Percentiles rank a stretch among this genome's conserved stretches.
These are phyloP conservation scores for Drosophila chauvacae DNA, from an alignment of 1,140 invertebrate genomes.

Conservation along the genomic window DNA sequence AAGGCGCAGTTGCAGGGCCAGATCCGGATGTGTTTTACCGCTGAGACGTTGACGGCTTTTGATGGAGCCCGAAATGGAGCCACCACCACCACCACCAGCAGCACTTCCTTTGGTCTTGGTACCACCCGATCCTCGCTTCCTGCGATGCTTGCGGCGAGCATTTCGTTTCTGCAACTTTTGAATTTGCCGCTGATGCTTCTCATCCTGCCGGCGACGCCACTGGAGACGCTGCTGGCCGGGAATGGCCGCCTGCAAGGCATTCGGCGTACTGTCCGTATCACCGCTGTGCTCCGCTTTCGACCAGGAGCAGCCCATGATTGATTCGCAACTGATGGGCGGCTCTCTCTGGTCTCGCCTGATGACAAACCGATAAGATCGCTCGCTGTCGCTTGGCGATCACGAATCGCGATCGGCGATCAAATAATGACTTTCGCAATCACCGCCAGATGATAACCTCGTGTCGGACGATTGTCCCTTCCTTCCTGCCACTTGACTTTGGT, in stretches of 20 bases:
- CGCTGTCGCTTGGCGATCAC: not conserved
- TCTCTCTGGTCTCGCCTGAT: not conserved
- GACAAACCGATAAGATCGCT: conserved; percentile 2
- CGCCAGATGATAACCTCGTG: conserved; percentile 7
- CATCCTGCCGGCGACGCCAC: conserved; percentile 45
- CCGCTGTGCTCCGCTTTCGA: conserved; percentile 49
- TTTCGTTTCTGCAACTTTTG: conserved; percentile 68
- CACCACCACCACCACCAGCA: not conserved
- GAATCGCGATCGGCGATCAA: conserved; percentile 16
- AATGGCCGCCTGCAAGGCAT: conserved; percentile 62
- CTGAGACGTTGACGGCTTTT: not conserved
- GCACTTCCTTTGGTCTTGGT: not conserved
- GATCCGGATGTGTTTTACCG: conserved; percentile 12
- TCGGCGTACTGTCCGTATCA: conserved; percentile 23
- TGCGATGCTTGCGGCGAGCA: conserved; percentile 52
- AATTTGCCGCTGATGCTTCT: conserved; percentile 65
- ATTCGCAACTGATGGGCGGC: conserved; percentile 4
- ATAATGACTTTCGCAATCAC: conserved; percentile 31
- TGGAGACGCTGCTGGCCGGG: conserved; percentile 8
- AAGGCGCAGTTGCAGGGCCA: conserved; percentile 55
- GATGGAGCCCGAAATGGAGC: conserved; percentile 22
- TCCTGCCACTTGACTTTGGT: not conserved
- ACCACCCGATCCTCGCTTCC: not conserved
- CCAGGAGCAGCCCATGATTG: conserved; percentile 71
- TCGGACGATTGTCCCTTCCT: not conserved